phyloP scores from a whole-genome alignment of 2,113 vertebrate species.

The Xiphophorus maculatus region DNA sequence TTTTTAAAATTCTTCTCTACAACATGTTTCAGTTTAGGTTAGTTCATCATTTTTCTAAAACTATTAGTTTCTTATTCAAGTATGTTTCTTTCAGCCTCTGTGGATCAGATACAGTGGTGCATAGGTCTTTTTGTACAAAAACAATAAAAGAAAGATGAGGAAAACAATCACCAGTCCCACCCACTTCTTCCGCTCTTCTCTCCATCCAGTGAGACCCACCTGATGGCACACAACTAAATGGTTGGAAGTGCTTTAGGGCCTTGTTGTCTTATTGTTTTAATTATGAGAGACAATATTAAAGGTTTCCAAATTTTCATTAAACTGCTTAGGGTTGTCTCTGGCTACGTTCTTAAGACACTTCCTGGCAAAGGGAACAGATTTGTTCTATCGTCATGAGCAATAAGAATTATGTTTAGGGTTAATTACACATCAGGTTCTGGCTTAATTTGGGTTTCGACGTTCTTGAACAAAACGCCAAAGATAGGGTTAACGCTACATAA shows the following conservation, averaged over 20 bases:
- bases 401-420: background rate
- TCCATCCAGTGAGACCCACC: background rate
- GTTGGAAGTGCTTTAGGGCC: background rate
- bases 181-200: background rate
- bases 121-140: too few relatives aligned
- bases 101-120: too few relatives aligned
- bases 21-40: too few relatives aligned
- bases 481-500: background rate
- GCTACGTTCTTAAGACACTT: background rate
- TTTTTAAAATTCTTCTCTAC: too few relatives aligned
- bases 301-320: background rate
- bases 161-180: too few relatives aligned
- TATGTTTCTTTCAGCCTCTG: too few relatives aligned
- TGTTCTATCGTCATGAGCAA: background rate
- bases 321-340: background rate
- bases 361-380: background rate
- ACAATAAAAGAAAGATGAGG: too few relatives aligned
- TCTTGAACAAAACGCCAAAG: background rate
- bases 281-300: background rate
- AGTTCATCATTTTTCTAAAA: too few relatives aligned
- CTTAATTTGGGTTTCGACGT: background rate
- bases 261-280: background rate
- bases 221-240: background rate
- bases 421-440: background rate
- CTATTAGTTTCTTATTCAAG: too few relatives aligned